Base-by-base conservation (phyloP, 2,888 invertebrate genomes). In the Slavum lentiscoides region DNA sequence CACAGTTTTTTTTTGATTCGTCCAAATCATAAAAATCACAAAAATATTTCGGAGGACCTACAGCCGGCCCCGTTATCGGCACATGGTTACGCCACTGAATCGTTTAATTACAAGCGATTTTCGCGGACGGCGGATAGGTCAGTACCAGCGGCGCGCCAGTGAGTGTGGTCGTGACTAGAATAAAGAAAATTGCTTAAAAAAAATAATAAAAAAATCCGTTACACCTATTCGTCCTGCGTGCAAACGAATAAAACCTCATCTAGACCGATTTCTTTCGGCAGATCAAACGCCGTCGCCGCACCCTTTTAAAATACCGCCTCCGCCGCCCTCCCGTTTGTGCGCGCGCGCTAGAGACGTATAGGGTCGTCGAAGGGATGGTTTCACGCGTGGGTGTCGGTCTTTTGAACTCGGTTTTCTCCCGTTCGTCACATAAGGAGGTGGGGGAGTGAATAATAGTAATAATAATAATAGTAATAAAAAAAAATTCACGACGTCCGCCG, bases 331-430 rank as follows among this genome's bases (percentile, higher is more conserved):
- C 19, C 53, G 2, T 19, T 53, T 8, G 7, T 19, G 23, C 15
- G 30, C 30, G 30, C 30, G 30, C 30, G 30, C 30, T 2, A 30
- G 37, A 13, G 19, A 13, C 30, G 19, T 23, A 75, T 75, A 66
- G 66, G 74, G 55, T 23, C 6, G 23, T 3, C 37, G 21, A 15
- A 58, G 55, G 74, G 66, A 55, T 39, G 3, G 13, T 67, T 23
- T 19, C 43, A 9, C 9, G 75, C 75, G 75, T 76, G 67, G 75
- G 75, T 67, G 75, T 59, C 68, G n/a, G 11, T 75, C 75, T 75
- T 75, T 30, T 15, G 15, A 53, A 49, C 49, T 11, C 15, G 13
- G 11, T 15, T 58, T 23, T 61, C 17, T 23, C 17, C 15, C 19
- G 21, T 37, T 17, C 53, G 1, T 11, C 4, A 21, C 21, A 21